These are phyloP conservation scores for Phyllostomus discolor DNA, from an alignment of 2,113 vertebrate species.

Conservation along the genomic window DNA sequence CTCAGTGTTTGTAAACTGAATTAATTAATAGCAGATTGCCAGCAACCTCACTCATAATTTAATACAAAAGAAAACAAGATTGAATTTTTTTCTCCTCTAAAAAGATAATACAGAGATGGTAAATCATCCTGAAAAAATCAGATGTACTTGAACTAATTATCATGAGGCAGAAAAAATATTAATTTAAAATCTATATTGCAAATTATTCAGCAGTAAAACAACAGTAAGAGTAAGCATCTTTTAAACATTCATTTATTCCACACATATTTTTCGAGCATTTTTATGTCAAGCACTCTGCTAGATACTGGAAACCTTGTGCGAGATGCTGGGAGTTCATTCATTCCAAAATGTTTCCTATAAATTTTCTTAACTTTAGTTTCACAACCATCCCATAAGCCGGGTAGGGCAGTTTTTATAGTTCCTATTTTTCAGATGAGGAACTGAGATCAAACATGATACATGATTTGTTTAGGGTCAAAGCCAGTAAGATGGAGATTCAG, in stretches of 20 bases:
- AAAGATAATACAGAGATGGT: neutral
- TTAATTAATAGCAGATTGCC: neutral
- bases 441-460: neutral
- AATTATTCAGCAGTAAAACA: neutral
- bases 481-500: neutral
- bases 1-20: neutral
- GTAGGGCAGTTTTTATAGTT: neutral
- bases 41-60: neutral
- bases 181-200: neutral
- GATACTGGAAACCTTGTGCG: neutral
- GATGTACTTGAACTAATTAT: neutral
- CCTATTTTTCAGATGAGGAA: neutral
- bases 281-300: neutral
- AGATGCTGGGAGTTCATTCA: neutral
- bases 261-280: neutral
- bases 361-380: neutral
- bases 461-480: neutral
- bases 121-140: neutral
- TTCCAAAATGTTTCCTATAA: neutral
- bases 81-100: neutral
- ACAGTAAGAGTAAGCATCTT: neutral
- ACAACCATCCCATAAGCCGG: neutral
- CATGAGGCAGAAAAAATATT: neutral
- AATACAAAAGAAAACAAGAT: slow-evolving; percentile 4
- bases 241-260: neutral